Percentiles rank a stretch among this genome's conserved stretches.
Conservation (phyloP, 2,113 vertebrate genomes). For the Morphnarchus princeps region DNA sequence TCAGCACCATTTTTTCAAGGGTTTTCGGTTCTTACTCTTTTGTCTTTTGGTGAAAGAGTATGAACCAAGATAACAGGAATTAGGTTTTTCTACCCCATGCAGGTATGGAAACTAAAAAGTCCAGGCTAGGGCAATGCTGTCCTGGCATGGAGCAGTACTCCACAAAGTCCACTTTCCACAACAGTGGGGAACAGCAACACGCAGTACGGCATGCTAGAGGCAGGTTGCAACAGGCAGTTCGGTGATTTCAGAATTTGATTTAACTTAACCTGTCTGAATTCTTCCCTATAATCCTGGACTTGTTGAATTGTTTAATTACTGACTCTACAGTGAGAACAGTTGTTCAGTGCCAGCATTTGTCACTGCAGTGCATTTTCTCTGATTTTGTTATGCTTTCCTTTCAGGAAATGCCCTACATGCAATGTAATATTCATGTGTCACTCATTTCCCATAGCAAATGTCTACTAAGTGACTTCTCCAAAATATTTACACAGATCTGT, state of each 20-base stretch:
- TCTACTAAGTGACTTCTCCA: neutral
- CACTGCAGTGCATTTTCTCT: neutral
- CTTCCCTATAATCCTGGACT: neutral
- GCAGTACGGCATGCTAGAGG: neutral
- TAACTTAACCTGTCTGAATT: neutral
- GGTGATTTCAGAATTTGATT: neutral
- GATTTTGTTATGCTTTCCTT: neutral
- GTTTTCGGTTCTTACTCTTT: neutral
- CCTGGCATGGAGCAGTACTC: neutral
- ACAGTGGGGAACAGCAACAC: neutral
- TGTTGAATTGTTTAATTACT: neutral
- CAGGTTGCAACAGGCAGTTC: neutral
- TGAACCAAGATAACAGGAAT: neutral
- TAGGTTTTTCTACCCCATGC: neutral
- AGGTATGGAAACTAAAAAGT: neutral
- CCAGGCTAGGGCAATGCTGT: neutral
- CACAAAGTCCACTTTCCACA: neutral
- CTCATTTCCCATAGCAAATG: neutral
- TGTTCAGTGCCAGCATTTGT: neutral
- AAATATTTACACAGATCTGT: constrained; percentile 22
- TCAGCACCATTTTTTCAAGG: neutral
- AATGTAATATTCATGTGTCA: neutral
- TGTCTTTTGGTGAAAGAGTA: neutral
- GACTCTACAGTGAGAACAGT: neutral
- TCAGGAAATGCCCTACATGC: neutral